phyloP scores from a whole-genome alignment of 2,888 invertebrate species.

The Nematopogon swammerdamellus region DNA sequence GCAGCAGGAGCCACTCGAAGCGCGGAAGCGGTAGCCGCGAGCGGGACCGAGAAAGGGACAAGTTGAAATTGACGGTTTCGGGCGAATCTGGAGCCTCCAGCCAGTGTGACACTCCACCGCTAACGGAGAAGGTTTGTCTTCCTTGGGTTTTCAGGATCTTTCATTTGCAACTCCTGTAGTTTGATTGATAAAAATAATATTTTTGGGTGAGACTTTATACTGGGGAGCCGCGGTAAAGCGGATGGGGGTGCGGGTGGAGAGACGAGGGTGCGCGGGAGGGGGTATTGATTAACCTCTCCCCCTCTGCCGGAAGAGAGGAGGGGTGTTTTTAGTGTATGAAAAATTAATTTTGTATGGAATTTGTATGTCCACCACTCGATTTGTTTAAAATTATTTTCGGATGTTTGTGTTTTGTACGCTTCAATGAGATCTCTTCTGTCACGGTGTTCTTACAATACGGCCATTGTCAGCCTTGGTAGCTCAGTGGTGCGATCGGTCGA shows the following conservation, averaged over 20 bases:
- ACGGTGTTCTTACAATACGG: too few species aligned
- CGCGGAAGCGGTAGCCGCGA: slow-evolving; percentile 26
- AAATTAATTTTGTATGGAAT: too few species aligned
- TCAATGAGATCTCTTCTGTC: too few species aligned
- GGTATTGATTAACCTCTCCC: too few species aligned
- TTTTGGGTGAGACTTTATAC: slow-evolving; percentile 2
- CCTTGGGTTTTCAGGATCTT: not conserved
- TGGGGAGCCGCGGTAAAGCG: not conserved
- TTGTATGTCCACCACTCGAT: too few species aligned
- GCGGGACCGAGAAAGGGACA: slow-evolving; percentile 32
- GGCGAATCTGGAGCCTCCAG: slow-evolving; percentile 46
- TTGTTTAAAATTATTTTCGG: too few species aligned
- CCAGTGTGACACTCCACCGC: slow-evolving; percentile 46
- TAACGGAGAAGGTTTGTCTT: slow-evolving; percentile 41
- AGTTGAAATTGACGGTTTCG: slow-evolving; percentile 37
- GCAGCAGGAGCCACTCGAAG: slow-evolving; percentile 25
- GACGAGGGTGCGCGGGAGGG: not conserved
- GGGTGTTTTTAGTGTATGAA: too few species aligned
- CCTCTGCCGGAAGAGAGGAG: too few species aligned
- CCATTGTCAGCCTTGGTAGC: too few species aligned
- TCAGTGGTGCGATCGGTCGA: too few species aligned
- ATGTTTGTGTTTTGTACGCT: too few species aligned
- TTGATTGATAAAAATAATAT: not conserved
- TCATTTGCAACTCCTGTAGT: not conserved
- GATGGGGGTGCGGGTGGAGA: not conserved